Base-by-base conservation (phyloP, 2,797 vertebrate species). In the Acanthiza pusilla region DNA sequence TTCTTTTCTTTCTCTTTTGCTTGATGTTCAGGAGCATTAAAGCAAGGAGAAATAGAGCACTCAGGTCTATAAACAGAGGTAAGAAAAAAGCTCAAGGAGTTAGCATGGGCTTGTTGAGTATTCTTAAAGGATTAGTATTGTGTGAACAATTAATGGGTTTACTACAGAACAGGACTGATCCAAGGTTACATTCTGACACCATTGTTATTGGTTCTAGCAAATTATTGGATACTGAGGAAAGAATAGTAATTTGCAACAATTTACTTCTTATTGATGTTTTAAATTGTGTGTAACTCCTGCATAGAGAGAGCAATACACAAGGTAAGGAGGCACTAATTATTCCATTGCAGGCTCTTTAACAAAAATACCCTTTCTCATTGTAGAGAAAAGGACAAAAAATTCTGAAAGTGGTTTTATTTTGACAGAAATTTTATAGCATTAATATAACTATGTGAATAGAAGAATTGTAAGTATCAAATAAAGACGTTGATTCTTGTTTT, bases 231-330 rank as follows among this genome's bases (percentile, higher is more conserved):
- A 96, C 89, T 66, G 73, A 96, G 89, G 71, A 91, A 89, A 88
- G 95, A 93, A 93, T 85, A 71, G 93, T 90, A 93, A 96, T 97
- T 97, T 97, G 92, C 72, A 66, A 91, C 81, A 96, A 97, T 86
- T 93, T 94, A 95, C 78, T 92, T 58, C 83, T 96, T 94, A 97
- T 96, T 93, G 90, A 95, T 96, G 82, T 96, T 97, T 97, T 96
- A 95, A 96, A 91, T 97, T 96, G 93, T 88, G 70, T 92, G 65
- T 36, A 94, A 82, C 80, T 93, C 83, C 91, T 76, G 88, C 76
- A 85, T 57, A 94, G 89, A 89, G 88, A 83, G 55, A 81, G 85
- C 38, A 95, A 93, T 93, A 94, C 72, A 78, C 92, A 95, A 96
- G 77, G 93, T 79, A 97, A 96, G 75, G 75, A 92, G 85, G 62